A percentile compares a stretch with the other conserved stretches of the same genome.
Evolutionary conservation across 1,140 invertebrate genomes (phyloP).

Genomic region (Drosophila pseudoobscura): DNA sequence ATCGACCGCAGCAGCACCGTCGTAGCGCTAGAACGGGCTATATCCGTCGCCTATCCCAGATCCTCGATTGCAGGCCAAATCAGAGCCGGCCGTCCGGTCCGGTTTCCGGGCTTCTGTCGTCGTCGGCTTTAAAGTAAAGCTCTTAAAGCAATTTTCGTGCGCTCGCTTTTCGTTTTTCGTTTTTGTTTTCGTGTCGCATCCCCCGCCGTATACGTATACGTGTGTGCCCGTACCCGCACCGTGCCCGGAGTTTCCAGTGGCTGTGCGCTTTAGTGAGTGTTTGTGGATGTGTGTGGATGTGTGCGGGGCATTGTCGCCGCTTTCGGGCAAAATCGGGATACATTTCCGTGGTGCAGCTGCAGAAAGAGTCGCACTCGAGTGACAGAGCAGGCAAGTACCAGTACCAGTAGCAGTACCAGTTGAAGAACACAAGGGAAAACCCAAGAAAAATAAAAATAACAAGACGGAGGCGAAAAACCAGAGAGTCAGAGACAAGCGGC

Average conservation of each 20-base stretch:
- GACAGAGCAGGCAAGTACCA: conserved; percentile 11
- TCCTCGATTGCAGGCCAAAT: conserved; percentile 8
- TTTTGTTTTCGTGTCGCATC: conserved; percentile 46
- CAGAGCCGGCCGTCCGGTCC: background rate
- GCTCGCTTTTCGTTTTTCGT: conserved; percentile 63
- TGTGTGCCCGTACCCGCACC: conserved; percentile 27
- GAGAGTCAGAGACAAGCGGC: conserved; percentile 9
- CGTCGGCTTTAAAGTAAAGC: conserved; percentile 51
- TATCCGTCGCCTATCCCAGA: background rate
- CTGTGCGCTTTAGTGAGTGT: conserved; percentile 14
- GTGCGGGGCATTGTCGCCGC: conserved; percentile 56
- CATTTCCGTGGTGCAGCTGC: conserved; percentile 60
- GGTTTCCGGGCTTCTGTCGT: background rate
- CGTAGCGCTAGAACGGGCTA: background rate
- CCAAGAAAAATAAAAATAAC: conserved; percentile 16
- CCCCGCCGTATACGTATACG: conserved; percentile 14
- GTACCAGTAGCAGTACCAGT: conserved; percentile 14
- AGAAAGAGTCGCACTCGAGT: conserved; percentile 3
- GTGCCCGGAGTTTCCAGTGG: conserved; percentile 10
- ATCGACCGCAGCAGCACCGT: conserved; percentile 6
- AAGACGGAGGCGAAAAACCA: conserved; percentile 10
- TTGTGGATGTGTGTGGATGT: conserved; percentile 35
- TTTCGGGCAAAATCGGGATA: conserved; percentile 72
- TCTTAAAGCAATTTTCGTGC: conserved; percentile 60
- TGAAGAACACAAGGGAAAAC: conserved; percentile 17